A percentile compares a stretch with the other conserved stretches of the same genome.
These are phyloP conservation scores for Bos taurus DNA, from an alignment of 2,113 vertebrate species.

Conservation along the genomic window ARS-UCD2.0 NC_037333.1:60685001-60685500, in stretches of 20 bases:
- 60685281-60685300: background rate
- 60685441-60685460: background rate
- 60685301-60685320: background rate
- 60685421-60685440: slow-evolving; percentile 9
- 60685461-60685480: background rate
- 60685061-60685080: background rate
- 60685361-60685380: background rate
- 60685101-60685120: background rate
- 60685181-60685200: background rate
- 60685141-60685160: background rate
- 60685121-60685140: background rate
- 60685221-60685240: background rate
- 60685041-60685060: background rate
- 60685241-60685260: background rate
- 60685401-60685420: background rate
- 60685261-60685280: background rate
- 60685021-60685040: background rate
- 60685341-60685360: background rate
- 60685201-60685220: background rate
- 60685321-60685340: background rate
- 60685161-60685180: background rate
- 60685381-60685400: background rate
- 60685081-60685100: background rate
- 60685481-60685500: background rate
- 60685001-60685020: background rate